Evolutionary conservation across 2,113 vertebrate species (phyloP).

Genomic region (Noturus placidus): DNA sequence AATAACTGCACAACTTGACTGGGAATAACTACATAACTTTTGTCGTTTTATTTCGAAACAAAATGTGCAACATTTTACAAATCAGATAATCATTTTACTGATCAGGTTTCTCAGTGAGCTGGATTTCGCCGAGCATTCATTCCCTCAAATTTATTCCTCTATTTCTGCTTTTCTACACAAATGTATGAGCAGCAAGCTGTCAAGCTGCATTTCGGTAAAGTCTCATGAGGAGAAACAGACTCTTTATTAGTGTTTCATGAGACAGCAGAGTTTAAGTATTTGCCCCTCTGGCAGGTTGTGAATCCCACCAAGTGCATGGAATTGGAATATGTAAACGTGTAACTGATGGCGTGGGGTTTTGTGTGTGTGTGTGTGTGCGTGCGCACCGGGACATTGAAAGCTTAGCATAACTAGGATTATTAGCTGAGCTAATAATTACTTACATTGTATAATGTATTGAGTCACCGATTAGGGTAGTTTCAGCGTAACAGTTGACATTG

Average conservation of each 20-base stretch:
- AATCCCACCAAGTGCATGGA: neutral
- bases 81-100: neutral
- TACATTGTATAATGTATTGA: neutral
- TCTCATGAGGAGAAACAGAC: conserved; percentile 13
- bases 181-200: neutral
- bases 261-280: conserved; percentile 15
- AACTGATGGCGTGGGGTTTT: neutral
- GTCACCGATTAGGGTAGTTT: neutral
- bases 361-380: neutral
- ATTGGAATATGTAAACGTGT: neutral
- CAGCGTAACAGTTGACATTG: neutral
- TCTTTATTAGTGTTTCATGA: neutral
- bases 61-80: neutral
- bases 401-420: neutral
- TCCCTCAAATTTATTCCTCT: neutral
- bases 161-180: neutral
- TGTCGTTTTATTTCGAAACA: neutral
- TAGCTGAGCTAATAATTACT: neutral
- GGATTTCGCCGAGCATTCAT: neutral
- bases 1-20: neutral
- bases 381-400: neutral
- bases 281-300: neutral
- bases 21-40: neutral
- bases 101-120: neutral
- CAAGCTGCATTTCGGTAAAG: neutral